A percentile compares a stretch with the other conserved stretches of the same genome.
These are phyloP conservation scores for Andrena cerasifolii DNA, from an alignment of 1,140 invertebrate genomes.

Conservation along the genomic window DNA sequence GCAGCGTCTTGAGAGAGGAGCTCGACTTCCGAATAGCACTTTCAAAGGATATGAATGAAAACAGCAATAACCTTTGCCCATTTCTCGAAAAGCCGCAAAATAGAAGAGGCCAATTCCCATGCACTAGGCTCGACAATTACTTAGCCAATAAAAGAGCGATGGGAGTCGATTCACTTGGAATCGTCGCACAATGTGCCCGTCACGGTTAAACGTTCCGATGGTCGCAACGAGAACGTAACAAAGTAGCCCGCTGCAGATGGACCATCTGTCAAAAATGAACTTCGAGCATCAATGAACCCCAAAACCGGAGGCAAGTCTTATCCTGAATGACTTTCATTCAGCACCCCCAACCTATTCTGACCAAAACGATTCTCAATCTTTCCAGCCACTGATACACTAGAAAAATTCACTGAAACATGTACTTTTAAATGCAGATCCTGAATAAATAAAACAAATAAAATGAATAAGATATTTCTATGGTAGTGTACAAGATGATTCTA, in stretches of 20 bases:
- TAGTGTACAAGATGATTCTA: no score
- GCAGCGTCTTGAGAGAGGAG: background rate
- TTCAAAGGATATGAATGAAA: slow-evolving; percentile 71
- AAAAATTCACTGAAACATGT: background rate
- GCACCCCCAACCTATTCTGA: slow-evolving; percentile 28
- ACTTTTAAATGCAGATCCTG: background rate
- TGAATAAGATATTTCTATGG: no score
- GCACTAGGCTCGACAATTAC: slow-evolving; percentile 78
- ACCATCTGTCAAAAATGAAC: slow-evolving; percentile 77
- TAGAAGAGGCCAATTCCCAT: slow-evolving; percentile 69
- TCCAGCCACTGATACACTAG: background rate
- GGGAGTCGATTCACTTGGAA: slow-evolving; percentile 67
- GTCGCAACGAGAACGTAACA: slow-evolving; percentile 60
- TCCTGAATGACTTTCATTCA: slow-evolving; percentile 75
- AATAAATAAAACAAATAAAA: no score
- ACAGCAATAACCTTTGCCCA: slow-evolving; percentile 77
- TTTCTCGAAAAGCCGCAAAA: slow-evolving; percentile 76
- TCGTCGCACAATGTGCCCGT: slow-evolving; percentile 38
- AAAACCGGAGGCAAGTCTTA: slow-evolving; percentile 70
- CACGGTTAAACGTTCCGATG: slow-evolving; percentile 29
- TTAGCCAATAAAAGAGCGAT: slow-evolving; percentile 77
- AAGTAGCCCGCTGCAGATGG: slow-evolving; percentile 76
- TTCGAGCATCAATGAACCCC: slow-evolving; percentile 78
- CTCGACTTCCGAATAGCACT: slow-evolving; percentile 43
- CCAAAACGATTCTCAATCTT: slow-evolving; percentile 40